These are phyloP conservation scores for Eulacestoma nigropectus DNA, from an alignment of 2,113 vertebrate species.

Conservation along the genomic window DNA sequence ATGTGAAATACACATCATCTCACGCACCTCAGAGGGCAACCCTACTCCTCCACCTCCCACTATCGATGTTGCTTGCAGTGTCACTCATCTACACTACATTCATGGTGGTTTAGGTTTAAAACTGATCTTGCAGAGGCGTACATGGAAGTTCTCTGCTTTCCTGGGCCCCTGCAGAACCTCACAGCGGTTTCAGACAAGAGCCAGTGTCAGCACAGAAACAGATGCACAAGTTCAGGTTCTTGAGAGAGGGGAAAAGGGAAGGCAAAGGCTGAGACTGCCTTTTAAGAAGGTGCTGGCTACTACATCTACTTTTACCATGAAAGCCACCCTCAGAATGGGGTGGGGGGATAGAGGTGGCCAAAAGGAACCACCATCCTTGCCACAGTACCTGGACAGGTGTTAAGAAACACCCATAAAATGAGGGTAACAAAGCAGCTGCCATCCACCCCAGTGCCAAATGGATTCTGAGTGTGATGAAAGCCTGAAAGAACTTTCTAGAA, in stretches of 20 bases:
- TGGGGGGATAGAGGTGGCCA: fast-evolving
- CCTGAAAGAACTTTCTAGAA: neutral
- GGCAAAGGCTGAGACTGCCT: neutral
- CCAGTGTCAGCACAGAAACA: neutral
- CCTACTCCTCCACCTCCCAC: neutral
- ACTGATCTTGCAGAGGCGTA: neutral
- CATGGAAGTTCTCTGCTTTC: neutral
- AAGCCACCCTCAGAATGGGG: neutral
- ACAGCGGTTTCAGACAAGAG: neutral
- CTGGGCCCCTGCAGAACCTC: neutral
- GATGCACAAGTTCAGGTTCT: neutral
- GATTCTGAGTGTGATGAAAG: neutral
- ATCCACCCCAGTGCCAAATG: neutral
- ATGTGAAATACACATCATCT: neutral
- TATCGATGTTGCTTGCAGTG: neutral
- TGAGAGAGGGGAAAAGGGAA: neutral
- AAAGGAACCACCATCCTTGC: neutral
- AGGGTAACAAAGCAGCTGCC: neutral
- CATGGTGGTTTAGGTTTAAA: neutral
- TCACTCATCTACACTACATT: neutral
- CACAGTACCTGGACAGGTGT: neutral
- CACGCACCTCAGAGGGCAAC: neutral
- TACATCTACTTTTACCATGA: neutral
- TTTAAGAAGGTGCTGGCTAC: neutral
- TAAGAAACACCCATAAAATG: neutral